phyloP scores from a whole-genome alignment of 1,140 invertebrate species.

The Glomeris maerens region DNA sequence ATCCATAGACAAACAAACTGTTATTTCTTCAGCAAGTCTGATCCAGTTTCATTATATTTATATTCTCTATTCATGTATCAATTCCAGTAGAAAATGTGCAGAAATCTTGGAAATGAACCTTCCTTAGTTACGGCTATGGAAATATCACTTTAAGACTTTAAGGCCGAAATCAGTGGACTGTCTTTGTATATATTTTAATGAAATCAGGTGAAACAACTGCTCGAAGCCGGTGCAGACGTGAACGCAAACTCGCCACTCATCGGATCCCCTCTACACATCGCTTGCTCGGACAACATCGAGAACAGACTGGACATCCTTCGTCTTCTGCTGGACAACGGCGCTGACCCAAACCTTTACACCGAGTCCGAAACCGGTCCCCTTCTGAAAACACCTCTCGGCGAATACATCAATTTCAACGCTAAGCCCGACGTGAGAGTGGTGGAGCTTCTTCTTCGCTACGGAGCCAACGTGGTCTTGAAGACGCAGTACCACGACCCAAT shows the following conservation, averaged over 20 bases:
- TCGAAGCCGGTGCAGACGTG: slow-evolving; percentile 52
- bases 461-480: slow-evolving; percentile 65
- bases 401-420: slow-evolving; percentile 63
- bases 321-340: slow-evolving; percentile 55
- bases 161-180: too few species aligned
- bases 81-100: too few species aligned
- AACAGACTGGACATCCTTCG: slow-evolving; percentile 42
- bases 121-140: too few species aligned
- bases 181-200: too few species aligned
- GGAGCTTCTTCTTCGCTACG: slow-evolving; percentile 55
- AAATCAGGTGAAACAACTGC: too few species aligned
- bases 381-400: slow-evolving; percentile 57
- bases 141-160: too few species aligned
- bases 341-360: slow-evolving; percentile 52
- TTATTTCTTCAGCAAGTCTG: too few species aligned
- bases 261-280: slow-evolving; percentile 69
- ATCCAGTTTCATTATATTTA: too few species aligned
- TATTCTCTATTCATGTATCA: too few species aligned
- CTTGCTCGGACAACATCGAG: slow-evolving; percentile 63
- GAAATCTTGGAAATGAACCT: too few species aligned
- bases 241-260: slow-evolving; percentile 68
- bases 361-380: slow-evolving; percentile 22
- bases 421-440: slow-evolving; percentile 52
- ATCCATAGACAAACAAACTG: too few species aligned
- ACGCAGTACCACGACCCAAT: slow-evolving; percentile 66